A percentile compares a stretch with the other conserved stretches of the same genome.
phyloP scores from a whole-genome alignment of 2,113 vertebrate genomes.

The Corynorhinus townsendii region DNA sequence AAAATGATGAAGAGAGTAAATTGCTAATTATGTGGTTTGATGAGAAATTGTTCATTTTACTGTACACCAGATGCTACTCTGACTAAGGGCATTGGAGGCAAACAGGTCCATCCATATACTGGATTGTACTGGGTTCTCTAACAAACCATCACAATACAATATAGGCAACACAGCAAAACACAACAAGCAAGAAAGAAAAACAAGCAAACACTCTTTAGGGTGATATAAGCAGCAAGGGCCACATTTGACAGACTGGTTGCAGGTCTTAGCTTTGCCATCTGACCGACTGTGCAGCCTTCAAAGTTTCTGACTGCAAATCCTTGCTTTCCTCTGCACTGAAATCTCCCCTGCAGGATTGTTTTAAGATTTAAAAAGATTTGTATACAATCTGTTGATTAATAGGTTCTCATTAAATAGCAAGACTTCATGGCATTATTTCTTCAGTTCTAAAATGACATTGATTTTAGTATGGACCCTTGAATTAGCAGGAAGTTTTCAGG shows the following conservation, averaged over 20 bases:
- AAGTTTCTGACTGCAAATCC: neutral
- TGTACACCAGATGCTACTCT: neutral
- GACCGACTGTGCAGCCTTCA: neutral
- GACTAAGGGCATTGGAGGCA: neutral
- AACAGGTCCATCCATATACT: fast-evolving
- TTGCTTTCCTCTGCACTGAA: neutral
- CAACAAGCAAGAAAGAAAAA: neutral
- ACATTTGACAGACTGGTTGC: neutral
- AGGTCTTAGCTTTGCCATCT: neutral
- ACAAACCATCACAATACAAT: neutral
- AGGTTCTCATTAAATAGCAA: neutral
- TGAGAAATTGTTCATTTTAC: neutral
- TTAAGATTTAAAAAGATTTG: neutral
- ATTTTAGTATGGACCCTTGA: neutral
- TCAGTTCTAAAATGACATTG: neutral
- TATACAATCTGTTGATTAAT: neutral
- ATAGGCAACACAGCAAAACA: neutral
- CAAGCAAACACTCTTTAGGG: neutral
- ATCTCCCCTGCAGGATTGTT: neutral
- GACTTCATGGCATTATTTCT: neutral
- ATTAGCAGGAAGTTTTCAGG: neutral
- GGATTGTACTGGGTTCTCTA: neutral
- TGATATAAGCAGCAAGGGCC: neutral
- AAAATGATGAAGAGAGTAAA: constrained; percentile 16
- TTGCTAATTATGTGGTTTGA: constrained; percentile 12